Percentiles rank a stretch among this genome's conserved stretches.
Conservation (phyloP, 2,113 vertebrate genomes). For the Actenoides hombroni region DNA sequence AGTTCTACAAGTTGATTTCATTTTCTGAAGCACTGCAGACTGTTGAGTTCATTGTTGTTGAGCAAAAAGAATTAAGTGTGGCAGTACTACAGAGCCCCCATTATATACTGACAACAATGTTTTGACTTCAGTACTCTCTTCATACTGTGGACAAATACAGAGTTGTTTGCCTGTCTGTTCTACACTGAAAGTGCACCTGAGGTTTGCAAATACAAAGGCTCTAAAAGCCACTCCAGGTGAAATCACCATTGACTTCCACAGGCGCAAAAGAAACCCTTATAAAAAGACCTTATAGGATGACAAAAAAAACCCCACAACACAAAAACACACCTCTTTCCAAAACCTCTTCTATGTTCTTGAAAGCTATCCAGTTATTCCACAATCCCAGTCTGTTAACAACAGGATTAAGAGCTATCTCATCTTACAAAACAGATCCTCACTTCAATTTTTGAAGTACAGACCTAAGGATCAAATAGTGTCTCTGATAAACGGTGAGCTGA, state of each 20-base stretch:
- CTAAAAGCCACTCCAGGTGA: background rate
- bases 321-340: background rate
- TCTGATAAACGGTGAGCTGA: background rate
- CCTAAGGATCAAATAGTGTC: background rate
- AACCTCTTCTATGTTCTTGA: background rate
- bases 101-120: background rate
- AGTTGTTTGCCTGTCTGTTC: conserved; percentile 10
- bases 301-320: background rate
- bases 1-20: conserved; percentile 15
- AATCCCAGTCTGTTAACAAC: background rate
- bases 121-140: conserved; percentile 33
- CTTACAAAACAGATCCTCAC: background rate
- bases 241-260: background rate
- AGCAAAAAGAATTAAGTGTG: background rate
- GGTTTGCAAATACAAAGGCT: conserved; percentile 14
- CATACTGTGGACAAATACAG: background rate
- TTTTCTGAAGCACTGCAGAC: conserved; percentile 4
- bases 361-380: background rate
- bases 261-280: background rate
- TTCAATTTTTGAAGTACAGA: background rate
- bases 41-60: background rate
- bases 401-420: background rate
- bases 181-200: background rate
- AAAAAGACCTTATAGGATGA: background rate
- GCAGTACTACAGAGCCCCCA: background rate